These are phyloP conservation scores for Coelopa frigida DNA, from an alignment of 1,140 invertebrate species.

Conservation along the genomic window DNA sequence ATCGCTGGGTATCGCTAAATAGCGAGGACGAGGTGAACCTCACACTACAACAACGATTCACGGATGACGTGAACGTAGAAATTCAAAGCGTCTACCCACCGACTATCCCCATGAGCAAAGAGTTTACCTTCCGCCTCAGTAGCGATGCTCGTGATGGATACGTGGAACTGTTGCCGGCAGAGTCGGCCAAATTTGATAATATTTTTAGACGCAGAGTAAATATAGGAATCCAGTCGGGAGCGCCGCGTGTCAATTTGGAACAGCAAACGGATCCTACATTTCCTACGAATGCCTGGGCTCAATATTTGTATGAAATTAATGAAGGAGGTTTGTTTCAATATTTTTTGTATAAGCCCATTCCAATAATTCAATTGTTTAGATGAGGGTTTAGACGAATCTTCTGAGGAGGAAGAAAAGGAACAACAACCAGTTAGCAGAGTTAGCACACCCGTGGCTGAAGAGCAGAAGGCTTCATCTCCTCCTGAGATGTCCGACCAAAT, in stretches of 20 bases:
- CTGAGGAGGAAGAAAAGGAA: conserved; percentile 27
- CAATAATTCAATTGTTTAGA: no score
- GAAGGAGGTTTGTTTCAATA: conserved; percentile 24
- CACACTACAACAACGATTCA: conserved; percentile 46
- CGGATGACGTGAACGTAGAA: conserved; percentile 57
- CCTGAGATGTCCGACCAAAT: conserved; percentile 30
- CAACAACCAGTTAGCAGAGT: conserved; percentile 3
- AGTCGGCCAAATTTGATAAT: conserved; percentile 50
- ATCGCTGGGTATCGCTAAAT: conserved; percentile 56
- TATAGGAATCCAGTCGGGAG: conserved; percentile 48
- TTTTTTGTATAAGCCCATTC: conserved; percentile 12
- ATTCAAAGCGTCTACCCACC: conserved; percentile 55
- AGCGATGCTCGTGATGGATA: conserved; percentile 58
- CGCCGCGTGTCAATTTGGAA: conserved; percentile 41
- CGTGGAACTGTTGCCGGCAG: conserved; percentile 53
- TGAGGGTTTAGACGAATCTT: conserved; percentile 26
- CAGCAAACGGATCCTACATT: conserved; percentile 60
- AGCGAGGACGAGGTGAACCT: conserved; percentile 58
- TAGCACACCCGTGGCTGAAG: conserved; percentile 2
- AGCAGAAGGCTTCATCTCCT: conserved; percentile 14
- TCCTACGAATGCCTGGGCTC: conserved; percentile 59
- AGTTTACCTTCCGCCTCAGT: conserved; percentile 43
- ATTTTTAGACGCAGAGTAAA: conserved; percentile 52
- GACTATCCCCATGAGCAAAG: conserved; percentile 43
- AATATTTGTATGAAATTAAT: conserved; percentile 49